Evolutionary conservation across 2,113 vertebrate genomes (phyloP), one percentile per base, ranked within the genome.

Genomic region (Rhipidura dahli): DNA sequence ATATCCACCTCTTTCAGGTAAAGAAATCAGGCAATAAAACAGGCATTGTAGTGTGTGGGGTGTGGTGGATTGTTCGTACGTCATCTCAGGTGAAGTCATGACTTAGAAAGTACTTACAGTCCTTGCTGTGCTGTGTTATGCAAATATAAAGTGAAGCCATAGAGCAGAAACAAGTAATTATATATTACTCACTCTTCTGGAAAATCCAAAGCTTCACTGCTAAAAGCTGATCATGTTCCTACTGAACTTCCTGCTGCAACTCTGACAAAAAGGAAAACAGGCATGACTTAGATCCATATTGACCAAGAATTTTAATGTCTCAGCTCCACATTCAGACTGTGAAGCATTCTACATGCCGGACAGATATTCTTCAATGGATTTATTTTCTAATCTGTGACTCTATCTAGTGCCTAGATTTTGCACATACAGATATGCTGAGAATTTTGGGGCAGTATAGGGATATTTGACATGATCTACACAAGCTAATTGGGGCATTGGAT

Each of bases 131-230:
- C n/a, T 70, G 35, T 49, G 33, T 81, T 94, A 63, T 11, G 77
- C 80, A 97, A 96, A 87, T 84, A 10, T 37, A 10, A 89, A 83
- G 40, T 81, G 83, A 51, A 92, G 19, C 68, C 47, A 49, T 18
- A 50, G 40, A 68, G 65, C 11, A 87, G 60, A 92, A 93, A 47
- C 18, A 6, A 71, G 33, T 81, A 78, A 95, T 95, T 96, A 94
- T 26, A 4, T 68, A 39, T 94, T 93, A 92, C 73, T 96, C 88
- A 95, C 24, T 81, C 63, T 40, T 83, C 60, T 90, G 86, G 95
- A 78, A 94, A 94, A 83, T 54, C 86, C 93, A 86, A 66, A 27
- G 44, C 7, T 83, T 87, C 83, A 37, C 18, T 93, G 40, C 40
- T 65, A 53, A 83, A 72, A 90, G 31, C 47, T 78, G 24, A 33